Evolutionary conservation across 2,113 vertebrate species (phyloP), one percentile per base, ranked within the genome.

Genomic region (Brachirus orientalis): DNA sequence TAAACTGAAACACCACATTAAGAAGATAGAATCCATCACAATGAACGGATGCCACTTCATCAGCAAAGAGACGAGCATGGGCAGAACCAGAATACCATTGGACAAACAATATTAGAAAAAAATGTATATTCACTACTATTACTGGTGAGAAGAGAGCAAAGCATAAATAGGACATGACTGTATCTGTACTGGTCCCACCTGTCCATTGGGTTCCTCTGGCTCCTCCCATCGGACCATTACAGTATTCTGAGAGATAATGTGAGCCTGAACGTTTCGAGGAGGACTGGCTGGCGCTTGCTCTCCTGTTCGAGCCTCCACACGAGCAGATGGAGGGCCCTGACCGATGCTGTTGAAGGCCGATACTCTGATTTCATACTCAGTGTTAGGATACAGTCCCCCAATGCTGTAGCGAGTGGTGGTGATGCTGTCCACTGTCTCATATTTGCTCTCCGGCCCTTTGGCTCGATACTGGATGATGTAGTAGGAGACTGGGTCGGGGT

Each of bases 171-270:
- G 38, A 2, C 11, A 20, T 3, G 28, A 40, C 40, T 11, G 18
- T 13, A 40, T 57, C 13, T 9, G 14, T 59, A 38, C 22, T 59
- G 3, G 0, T 60, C 85, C 91, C 84, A 99, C 96, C 90, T 97
- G 93, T 19, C 98, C 98, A 0, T 99, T 99, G 63, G 98, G 98
- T 61, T 99, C 98, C 91, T 98, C 96, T 0, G 98, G 98, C 43
- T 99, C 97, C 47, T 99, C 98, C 98, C 98, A 99, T 86, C 97
- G 95, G 75, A 99, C 95, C 82, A 98, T 95, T 94, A 99, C 97
- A 8, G 95, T 97, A 83, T 93, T 95, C 64, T 94, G 91, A 1
- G 96, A 97, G 63, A 99, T 92, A 89, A 99, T 98, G 0, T 95
- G 95, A 0, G 95, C 97, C 84, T 98, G 97, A 69, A 99, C 95